These are phyloP conservation scores for Euura saliciscinereae DNA, from an alignment of 1,140 invertebrate species.

Conservation along the genomic window DNA sequence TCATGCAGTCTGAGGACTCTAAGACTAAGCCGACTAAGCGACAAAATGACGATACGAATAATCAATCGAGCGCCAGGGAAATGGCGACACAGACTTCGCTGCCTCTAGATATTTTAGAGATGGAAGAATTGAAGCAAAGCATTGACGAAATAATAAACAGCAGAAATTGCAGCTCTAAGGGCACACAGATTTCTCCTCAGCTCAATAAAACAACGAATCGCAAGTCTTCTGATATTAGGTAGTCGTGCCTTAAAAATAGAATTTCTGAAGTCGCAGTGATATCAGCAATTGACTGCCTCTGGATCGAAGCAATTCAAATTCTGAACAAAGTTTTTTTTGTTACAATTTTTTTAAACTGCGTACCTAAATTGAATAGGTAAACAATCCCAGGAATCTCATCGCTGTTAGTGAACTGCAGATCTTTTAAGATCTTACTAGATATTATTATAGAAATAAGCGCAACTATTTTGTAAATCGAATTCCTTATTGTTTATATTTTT, in stretches of 20 bases:
- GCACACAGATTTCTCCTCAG: conserved; percentile 53
- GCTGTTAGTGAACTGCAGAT: too few relatives aligned
- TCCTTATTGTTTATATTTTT: too few relatives aligned
- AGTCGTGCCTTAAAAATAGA: neutral
- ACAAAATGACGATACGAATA: conserved; percentile 57
- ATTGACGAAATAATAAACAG: conserved; percentile 56
- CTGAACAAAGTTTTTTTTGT: too few relatives aligned
- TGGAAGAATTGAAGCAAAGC: conserved; percentile 55
- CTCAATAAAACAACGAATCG: conserved; percentile 45
- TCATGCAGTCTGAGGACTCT: conserved; percentile 58
- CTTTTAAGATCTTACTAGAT: too few relatives aligned
- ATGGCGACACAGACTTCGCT: conserved; percentile 64
- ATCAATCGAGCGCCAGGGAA: conserved; percentile 66
- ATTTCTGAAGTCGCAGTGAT: too few relatives aligned
- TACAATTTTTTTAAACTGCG: too few relatives aligned
- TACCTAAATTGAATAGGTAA: too few relatives aligned
- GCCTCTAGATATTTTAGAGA: conserved; percentile 54
- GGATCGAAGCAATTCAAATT: too few relatives aligned
- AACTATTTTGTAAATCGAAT: too few relatives aligned
- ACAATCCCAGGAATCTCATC: too few relatives aligned
- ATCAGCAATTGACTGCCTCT: too few relatives aligned
- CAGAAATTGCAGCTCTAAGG: conserved; percentile 48
- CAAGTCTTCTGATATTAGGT: conserved; percentile 3
- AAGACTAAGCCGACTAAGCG: conserved; percentile 42
- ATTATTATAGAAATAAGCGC: too few relatives aligned